A percentile compares a stretch with the other conserved stretches of the same genome.
Evolutionary conservation across 2,113 vertebrate species (phyloP).

Genomic region (Pachyramphus minor): DNA sequence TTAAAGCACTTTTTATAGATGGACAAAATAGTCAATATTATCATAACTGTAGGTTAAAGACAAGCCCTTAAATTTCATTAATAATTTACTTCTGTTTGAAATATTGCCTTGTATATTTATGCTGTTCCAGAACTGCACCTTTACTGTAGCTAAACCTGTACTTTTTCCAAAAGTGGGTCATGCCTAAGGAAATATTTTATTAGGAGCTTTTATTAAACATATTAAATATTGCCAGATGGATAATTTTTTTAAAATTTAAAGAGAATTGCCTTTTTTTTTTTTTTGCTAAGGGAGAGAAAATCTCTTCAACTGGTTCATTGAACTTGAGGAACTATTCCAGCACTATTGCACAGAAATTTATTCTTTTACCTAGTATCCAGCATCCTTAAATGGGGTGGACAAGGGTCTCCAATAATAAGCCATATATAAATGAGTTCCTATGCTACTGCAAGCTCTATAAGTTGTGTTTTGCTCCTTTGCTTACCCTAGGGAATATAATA

Average conservation of each 20-base stretch:
- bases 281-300: not conserved
- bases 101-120: not conserved
- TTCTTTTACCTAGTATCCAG: not conserved
- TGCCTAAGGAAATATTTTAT: not conserved
- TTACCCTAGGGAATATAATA: not conserved
- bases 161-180: not conserved
- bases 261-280: too few species aligned
- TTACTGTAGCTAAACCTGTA: not conserved
- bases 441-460: not conserved
- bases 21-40: not conserved
- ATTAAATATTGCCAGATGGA: not conserved
- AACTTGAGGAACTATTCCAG: not conserved
- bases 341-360: not conserved
- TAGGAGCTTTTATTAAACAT: not conserved
- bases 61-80: not conserved
- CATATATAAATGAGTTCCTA: not conserved
- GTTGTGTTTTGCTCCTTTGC: not conserved
- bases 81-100: not conserved
- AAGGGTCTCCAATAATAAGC: not conserved
- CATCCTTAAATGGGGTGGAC: not conserved
- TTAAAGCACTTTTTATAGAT: not conserved
- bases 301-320: not conserved
- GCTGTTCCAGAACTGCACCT: not conserved
- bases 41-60: not conserved
- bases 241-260: too few species aligned